Base-by-base conservation (phyloP, 2,113 vertebrate genomes). In the Callorhinus ursinus region DNA sequence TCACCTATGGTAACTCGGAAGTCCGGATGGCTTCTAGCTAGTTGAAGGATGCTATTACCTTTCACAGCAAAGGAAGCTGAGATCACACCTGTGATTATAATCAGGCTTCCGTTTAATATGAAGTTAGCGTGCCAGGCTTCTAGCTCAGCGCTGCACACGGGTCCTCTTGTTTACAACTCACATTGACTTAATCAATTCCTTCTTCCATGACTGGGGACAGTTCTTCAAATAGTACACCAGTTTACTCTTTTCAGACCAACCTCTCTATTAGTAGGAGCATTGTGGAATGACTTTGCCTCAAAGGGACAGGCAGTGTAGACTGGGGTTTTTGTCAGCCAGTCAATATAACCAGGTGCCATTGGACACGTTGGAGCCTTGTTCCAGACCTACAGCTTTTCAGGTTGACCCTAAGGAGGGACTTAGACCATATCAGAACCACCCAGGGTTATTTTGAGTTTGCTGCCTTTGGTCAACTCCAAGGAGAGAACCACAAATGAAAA, bases 61-160 rank as follows among this genome's bases (percentile, higher is more conserved):
- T 49, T 18, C 74, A 49, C 7, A 76, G 39, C 61, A 36, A 36
- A 55, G 11, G 69, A 65, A 65, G 22, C 11, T 31, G 7, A 5
- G 2, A 9, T 4, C 22, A 36, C 24, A 22, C 13, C 31, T 89
- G 33, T 67, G 53, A 19, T 79, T 19, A 15, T 67, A 79, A 95
- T 31, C 22, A 51, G 69, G 42, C 65, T 55, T 57, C n/a, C 5
- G 18, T 19, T 84, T 63, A 86, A 46, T 49, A 69, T 46, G 14
- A 57, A 53, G 49, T 53, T 33, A 57, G 18, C 42, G 8, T 51
- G 61, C 39, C 36, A 51, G 88, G 15, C 10, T 79, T 42, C 11
- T 28, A 42, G 31, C 63, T 67, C 61, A 51, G 1, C 4, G 0
- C 7, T 39, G 2, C 57, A 2, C 24, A 0, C 46, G 15, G 3